A percentile compares a stretch with the other conserved stretches of the same genome.
These are phyloP conservation scores for Mantis religiosa DNA, from an alignment of 2,888 invertebrate species.

Conservation along the genomic window DNA sequence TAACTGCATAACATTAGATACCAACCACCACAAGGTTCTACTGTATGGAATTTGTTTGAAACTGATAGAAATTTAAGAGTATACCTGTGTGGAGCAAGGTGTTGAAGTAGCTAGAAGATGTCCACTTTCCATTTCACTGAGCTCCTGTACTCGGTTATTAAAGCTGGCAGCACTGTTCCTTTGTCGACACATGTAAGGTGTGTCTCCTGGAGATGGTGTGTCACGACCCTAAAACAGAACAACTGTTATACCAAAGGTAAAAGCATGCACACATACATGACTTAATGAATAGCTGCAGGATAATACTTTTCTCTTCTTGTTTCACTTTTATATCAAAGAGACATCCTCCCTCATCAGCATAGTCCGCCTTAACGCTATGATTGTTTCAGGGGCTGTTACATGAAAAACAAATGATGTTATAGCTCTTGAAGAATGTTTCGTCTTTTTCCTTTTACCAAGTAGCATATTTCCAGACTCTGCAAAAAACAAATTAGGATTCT, in stretches of 20 bases:
- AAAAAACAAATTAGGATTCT: too few relatives aligned
- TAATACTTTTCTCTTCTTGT: too few relatives aligned
- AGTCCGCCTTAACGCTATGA: neutral
- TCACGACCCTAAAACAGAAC: constrained; percentile 50
- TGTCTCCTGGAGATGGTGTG: constrained; percentile 72
- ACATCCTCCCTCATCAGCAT: neutral
- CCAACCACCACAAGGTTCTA: too few relatives aligned
- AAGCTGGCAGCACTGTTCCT: constrained; percentile 58
- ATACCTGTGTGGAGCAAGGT: constrained; percentile 3
- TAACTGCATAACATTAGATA: too few relatives aligned
- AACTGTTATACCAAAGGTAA: too few relatives aligned
- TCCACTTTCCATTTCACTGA: constrained; percentile 51
- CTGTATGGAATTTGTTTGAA: too few relatives aligned
- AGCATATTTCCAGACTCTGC: too few relatives aligned
- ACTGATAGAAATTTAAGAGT: too few relatives aligned
- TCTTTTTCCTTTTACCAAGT: too few relatives aligned
- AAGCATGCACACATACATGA: too few relatives aligned
- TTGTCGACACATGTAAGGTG: constrained; percentile 78
- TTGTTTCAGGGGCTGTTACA: neutral
- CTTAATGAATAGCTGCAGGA: too few relatives aligned
- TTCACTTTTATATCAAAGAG: too few relatives aligned
- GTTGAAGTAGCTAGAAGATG: constrained; percentile 41
- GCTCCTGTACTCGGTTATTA: constrained; percentile 39
- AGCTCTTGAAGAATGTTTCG: neutral
- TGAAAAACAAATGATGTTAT: neutral